Conservation (phyloP, 2,888 invertebrate genomes). For the Ormia ochracea region DNA sequence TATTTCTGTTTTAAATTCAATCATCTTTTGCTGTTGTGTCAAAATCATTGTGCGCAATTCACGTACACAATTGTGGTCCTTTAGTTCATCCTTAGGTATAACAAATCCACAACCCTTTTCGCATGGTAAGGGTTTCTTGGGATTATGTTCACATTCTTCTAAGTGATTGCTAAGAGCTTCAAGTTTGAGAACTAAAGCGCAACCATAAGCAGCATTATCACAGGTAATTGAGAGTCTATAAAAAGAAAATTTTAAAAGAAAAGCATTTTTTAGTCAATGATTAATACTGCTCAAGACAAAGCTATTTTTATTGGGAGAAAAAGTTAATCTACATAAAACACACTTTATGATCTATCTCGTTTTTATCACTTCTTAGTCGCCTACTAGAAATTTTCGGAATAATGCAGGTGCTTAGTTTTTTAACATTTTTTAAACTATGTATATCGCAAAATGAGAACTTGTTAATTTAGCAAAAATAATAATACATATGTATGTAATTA, state of each 20-base stretch:
- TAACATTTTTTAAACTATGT: no score
- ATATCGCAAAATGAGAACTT: no score
- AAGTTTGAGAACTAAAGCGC: constrained; percentile 89
- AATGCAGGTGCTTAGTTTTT: no score
- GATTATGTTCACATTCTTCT: constrained; percentile 95
- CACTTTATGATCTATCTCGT: no score
- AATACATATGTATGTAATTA: no score
- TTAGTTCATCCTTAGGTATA: constrained; percentile 95
- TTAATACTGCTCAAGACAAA: no score
- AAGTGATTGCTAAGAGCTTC: constrained; percentile 90
- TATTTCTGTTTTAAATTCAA: constrained; percentile 90
- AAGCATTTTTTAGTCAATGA: no score
- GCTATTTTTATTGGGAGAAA: no score
- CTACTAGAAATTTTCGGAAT: no score
- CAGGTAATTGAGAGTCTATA: constrained; percentile 90
- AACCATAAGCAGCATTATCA: constrained; percentile 93
- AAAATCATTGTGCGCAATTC: constrained; percentile 90
- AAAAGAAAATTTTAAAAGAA: background rate
- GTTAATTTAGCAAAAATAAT: no score
- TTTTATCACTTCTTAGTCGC: no score
- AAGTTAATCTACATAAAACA: no score
- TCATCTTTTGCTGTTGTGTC: constrained; percentile 90
- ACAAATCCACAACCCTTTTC: constrained; percentile 95
- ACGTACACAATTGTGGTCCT: constrained; percentile 95
- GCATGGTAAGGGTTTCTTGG: constrained; percentile 94